Evolutionary conservation across 2,888 invertebrate species (phyloP).

Genomic region (Sympetrum striolatum): DNA sequence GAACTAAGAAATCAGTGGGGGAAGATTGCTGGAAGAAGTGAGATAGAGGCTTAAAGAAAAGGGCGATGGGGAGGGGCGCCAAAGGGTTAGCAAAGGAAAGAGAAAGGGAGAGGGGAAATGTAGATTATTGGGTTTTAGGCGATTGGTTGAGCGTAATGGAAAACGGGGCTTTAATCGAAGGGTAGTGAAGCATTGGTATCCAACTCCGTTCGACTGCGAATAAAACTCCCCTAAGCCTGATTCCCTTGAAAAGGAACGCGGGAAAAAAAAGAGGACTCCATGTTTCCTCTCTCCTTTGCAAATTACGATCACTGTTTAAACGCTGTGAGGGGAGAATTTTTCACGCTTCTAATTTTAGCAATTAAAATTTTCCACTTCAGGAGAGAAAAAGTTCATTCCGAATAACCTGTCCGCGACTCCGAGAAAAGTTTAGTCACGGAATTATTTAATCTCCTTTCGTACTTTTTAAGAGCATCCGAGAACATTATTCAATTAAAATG

Average conservation of each 20-base stretch:
- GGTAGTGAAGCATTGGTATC: constrained; percentile 19
- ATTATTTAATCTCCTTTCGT: no score
- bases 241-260: background rate
- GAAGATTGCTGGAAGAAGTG: background rate
- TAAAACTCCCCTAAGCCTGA: constrained; percentile 9
- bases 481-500: background rate
- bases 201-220: constrained; percentile 21
- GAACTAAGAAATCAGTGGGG: background rate
- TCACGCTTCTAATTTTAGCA: background rate
- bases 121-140: constrained; percentile 33
- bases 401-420: no score
- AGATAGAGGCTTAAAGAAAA: background rate
- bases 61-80: background rate
- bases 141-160: constrained; percentile 32
- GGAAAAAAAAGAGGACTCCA: background rate
- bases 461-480: background rate
- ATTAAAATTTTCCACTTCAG: background rate
- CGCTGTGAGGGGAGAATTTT: no score
- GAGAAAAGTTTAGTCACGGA: no score
- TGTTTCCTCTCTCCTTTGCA: background rate
- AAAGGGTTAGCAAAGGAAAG: background rate
- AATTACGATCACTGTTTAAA: background rate
- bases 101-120: background rate
- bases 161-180: constrained; percentile 33
- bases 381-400: background rate